Conservation (phyloP, 2,797 vertebrate species). For the Mastacembelus armatus region DNA sequence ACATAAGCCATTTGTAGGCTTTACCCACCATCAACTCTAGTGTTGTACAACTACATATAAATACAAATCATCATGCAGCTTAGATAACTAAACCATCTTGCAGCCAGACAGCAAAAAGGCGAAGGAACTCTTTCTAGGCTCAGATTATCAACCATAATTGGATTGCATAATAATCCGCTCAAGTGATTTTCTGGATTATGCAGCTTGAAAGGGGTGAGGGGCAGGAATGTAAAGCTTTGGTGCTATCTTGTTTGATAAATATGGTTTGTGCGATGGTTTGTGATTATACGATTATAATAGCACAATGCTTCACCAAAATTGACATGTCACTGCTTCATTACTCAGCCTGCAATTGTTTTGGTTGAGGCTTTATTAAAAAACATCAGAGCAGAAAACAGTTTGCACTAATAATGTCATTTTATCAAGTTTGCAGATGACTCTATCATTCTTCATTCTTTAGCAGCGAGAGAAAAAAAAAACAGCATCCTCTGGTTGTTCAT, state of each 20-base stretch:
- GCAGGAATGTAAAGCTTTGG: constrained; percentile 46
- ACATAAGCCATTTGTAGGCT: constrained; percentile 1
- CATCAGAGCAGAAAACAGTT: constrained; percentile 26
- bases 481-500: constrained; percentile 18
- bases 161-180: constrained; percentile 77
- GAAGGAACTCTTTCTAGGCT: constrained; percentile 64
- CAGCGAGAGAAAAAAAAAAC: not conserved
- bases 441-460: constrained; percentile 23
- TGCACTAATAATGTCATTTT: constrained; percentile 21
- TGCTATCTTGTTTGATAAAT: constrained; percentile 55
- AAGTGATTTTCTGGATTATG: constrained; percentile 79
- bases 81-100: constrained; percentile 47
- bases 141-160: constrained; percentile 77
- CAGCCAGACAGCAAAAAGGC: constrained; percentile 48
- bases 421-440: constrained; percentile 33
- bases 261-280: constrained; percentile 52
- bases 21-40: constrained; percentile 17
- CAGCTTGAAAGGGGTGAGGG: constrained; percentile 35
- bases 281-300: constrained; percentile 52
- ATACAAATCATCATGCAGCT: constrained; percentile 29
- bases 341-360: constrained; percentile 37
- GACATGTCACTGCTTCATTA: constrained; percentile 44
- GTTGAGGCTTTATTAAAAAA: constrained; percentile 20
- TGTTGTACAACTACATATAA: constrained; percentile 11
- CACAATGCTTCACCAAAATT: constrained; percentile 50